Base-by-base conservation (phyloP, 2,797 vertebrate genomes). In the Pantherophis alleghaniensis region DNA sequence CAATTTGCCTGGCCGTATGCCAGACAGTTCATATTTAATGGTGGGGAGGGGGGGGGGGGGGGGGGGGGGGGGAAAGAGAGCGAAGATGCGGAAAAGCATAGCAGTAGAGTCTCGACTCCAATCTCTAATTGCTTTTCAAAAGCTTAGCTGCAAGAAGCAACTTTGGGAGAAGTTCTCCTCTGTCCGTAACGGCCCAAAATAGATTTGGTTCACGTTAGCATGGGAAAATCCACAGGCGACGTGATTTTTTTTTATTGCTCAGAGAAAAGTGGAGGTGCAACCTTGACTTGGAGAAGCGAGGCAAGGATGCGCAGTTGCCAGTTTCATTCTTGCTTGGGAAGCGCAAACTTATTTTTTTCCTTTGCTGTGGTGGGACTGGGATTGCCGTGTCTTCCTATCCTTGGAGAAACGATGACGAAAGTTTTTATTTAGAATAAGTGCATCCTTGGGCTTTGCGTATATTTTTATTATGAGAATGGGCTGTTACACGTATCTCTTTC, bases 1-100 rank as follows among this genome's bases (percentile, higher is more conserved):
- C 89, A 87, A 92, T 92, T 94, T 0, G 0, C 1, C 0, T 86
- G 88, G 94, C 89, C 59, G n/a, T 13, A 26, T 74, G 66, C 56
- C 95, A 96, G 95, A 96, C 88, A 18, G 74, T 79, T 79, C 74
- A 42, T 93, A 10, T 83, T 86, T 89, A 92, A 87, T 55, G 13
- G 16, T 9, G 14, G 53, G 47, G 47, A 51, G 7, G 47, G 26
- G 4, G 4, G 37, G 20, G 2, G 56, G 37, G 4, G 37, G 20
- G 2, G 56, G 37, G 10, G 1, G 90, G 9, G n/a, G 28, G 1
- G 4, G 3, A 1, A 53, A 53, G 28, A 61, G 61, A 37, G 90
- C 13, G 4, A 13, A 37, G 18, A 10, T n/a, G 87, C 16, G 53
- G 66, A 22, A 56, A 63, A 60, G 14, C 16, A 56, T 16, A 93